These are phyloP conservation scores for Empis livida DNA, from an alignment of 2,888 invertebrate species.

Conservation along the genomic window DNA sequence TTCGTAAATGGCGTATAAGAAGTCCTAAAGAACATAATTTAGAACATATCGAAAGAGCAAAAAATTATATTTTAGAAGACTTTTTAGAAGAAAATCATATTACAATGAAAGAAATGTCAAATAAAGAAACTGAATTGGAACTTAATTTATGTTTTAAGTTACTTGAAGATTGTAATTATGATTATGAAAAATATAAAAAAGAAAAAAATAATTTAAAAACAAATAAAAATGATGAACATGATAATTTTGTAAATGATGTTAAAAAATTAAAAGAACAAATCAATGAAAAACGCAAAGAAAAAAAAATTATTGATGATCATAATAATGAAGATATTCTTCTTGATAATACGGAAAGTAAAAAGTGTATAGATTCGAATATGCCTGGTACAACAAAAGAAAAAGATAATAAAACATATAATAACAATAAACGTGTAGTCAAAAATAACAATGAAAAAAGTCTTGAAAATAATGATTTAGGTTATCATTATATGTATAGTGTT, in stretches of 20 bases:
- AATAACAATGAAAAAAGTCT: slow-evolving; percentile 5
- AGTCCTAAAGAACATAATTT: slow-evolving; percentile 17
- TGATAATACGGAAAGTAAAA: neutral
- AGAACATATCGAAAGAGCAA: slow-evolving; percentile 35
- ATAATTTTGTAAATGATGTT: slow-evolving; percentile 30
- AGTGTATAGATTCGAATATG: too few species aligned
- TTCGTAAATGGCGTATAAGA: slow-evolving; percentile 29
- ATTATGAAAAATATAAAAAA: slow-evolving; percentile 30
- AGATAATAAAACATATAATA: neutral
- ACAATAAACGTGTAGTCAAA: neutral
- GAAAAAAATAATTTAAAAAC: slow-evolving; percentile 24
- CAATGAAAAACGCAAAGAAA: slow-evolving; percentile 21
- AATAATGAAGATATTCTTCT: slow-evolving; percentile 8
- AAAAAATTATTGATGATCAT: slow-evolving; percentile 6
- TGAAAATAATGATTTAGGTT: slow-evolving; percentile 13
- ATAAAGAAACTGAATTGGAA: slow-evolving; percentile 28
- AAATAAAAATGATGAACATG: slow-evolving; percentile 22
- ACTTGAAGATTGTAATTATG: slow-evolving; percentile 27
- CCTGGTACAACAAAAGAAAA: neutral
- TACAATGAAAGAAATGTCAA: slow-evolving; percentile 30
- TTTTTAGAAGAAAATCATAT: slow-evolving; percentile 36
- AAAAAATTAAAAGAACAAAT: slow-evolving; percentile 30
- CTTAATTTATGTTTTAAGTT: slow-evolving; percentile 26
- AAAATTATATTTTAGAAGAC: slow-evolving; percentile 43
- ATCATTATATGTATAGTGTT: slow-evolving; percentile 49